Evolutionary conservation across 2,888 invertebrate genomes (phyloP).

Genomic region (Pristionchus arcanus): DNA sequence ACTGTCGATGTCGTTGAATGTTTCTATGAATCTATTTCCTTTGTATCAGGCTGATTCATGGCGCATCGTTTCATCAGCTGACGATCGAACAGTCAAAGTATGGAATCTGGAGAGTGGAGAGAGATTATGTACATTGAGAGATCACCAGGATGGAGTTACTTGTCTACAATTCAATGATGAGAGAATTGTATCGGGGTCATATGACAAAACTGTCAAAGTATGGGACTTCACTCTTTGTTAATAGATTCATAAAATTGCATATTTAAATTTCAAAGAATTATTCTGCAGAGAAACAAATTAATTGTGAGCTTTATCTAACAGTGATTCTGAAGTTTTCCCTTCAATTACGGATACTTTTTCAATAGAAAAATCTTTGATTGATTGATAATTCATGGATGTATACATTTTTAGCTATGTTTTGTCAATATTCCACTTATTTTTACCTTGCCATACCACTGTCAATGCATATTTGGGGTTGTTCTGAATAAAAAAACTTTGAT

Average conservation of each 20-base stretch:
- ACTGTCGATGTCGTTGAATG: not conserved
- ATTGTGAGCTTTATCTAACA: not conserved
- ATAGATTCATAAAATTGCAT: not conserved
- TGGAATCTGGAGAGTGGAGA: constrained; percentile 81
- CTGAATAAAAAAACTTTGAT: not conserved
- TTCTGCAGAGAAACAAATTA: not conserved
- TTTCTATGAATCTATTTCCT: not conserved
- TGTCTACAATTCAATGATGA: constrained; percentile 83
- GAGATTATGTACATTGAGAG: constrained; percentile 81
- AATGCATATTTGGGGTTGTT: not conserved
- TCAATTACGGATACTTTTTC: not conserved
- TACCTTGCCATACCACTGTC: not conserved
- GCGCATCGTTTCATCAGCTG: constrained; percentile 82
- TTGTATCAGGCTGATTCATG: constrained; percentile 81
- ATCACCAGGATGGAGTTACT: constrained; percentile 83
- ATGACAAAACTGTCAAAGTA: constrained; percentile 82
- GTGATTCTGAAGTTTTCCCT: not conserved
- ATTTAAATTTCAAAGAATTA: not conserved
- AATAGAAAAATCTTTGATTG: not conserved
- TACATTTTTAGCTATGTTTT: not conserved
- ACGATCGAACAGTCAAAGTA: constrained; percentile 83
- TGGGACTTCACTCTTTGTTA: constrained; percentile 81
- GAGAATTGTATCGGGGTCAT: constrained; percentile 82
- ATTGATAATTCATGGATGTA: not conserved
- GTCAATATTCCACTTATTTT: not conserved